Percentiles rank a stretch among this genome's conserved stretches.
These are phyloP conservation scores for Drosophila tanythrix DNA, from an alignment of 2,888 invertebrate species.

Conservation along the genomic window DNA sequence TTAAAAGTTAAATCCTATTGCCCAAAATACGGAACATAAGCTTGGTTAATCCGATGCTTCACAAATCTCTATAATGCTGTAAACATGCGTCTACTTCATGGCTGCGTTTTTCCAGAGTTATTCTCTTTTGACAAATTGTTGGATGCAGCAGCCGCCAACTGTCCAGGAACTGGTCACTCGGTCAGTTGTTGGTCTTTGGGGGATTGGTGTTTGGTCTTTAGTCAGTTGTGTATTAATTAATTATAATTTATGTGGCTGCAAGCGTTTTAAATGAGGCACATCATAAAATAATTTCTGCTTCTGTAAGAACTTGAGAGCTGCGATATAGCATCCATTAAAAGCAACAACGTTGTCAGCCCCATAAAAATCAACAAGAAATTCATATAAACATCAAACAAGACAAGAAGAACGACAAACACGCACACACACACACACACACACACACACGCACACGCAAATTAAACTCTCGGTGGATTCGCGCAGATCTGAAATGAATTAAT, in stretches of 20 bases:
- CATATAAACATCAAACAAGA: conserved; percentile 73
- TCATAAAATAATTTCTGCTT: conserved; percentile 70
- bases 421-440: conserved; percentile 25
- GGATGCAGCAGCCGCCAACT: background rate
- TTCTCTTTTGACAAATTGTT: background rate
- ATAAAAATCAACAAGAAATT: conserved; percentile 68
- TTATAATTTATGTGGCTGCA: conserved; percentile 75
- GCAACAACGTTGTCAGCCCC: conserved; percentile 60
- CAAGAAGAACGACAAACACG: conserved; percentile 28
- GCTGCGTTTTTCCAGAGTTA: background rate
- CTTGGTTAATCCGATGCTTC: background rate
- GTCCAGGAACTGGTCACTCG: conserved; percentile 42
- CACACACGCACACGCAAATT: conserved; percentile 16
- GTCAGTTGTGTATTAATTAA: conserved; percentile 76
- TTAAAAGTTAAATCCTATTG: background rate
- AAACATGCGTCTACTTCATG: background rate
- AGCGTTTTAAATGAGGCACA: conserved; percentile 69
- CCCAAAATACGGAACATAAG: background rate
- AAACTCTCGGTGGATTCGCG: conserved; percentile 23
- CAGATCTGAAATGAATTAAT: conserved; percentile 56
- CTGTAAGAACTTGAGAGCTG: conserved; percentile 40
- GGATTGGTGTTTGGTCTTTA: conserved; percentile 42
- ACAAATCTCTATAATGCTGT: background rate
- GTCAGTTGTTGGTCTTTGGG: conserved; percentile 35
- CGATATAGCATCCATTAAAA: conserved; percentile 59